Evolutionary conservation across 2,113 vertebrate genomes (phyloP).

Genomic region (Origma solitaria): DNA sequence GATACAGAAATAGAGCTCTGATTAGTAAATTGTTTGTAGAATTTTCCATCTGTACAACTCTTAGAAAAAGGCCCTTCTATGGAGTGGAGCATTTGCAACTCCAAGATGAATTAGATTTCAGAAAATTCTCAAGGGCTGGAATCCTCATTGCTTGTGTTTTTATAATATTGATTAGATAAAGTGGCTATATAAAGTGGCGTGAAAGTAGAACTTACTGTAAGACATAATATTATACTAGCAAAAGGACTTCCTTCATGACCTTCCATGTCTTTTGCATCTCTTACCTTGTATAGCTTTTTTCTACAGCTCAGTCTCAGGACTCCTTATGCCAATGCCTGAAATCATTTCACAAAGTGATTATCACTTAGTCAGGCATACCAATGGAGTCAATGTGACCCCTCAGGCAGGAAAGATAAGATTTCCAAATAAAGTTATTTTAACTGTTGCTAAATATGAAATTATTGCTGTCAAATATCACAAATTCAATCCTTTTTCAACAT

Average conservation of each 20-base stretch:
- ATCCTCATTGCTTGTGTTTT: neutral
- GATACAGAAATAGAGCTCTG: neutral
- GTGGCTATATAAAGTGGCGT: neutral
- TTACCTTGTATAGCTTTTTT: neutral
- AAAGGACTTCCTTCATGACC: neutral
- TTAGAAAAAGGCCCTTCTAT: neutral
- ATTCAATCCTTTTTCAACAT: neutral
- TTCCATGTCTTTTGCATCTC: neutral
- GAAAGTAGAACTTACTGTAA: neutral
- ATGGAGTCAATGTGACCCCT: neutral
- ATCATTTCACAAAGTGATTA: neutral
- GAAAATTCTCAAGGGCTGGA: neutral
- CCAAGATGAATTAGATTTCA: neutral
- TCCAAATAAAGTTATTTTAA: neutral
- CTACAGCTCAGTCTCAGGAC: accelerated
- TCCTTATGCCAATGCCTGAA: neutral
- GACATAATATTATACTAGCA: neutral
- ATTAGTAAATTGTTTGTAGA: neutral
- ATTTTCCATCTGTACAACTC: neutral
- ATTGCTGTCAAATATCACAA: neutral
- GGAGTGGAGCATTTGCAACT: neutral
- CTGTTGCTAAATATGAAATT: neutral
- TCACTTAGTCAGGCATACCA: neutral
- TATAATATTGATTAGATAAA: neutral
- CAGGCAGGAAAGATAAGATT: neutral